These are phyloP conservation scores for Zapornia atra DNA, from an alignment of 2,113 vertebrate genomes.

Conservation along the genomic window DNA sequence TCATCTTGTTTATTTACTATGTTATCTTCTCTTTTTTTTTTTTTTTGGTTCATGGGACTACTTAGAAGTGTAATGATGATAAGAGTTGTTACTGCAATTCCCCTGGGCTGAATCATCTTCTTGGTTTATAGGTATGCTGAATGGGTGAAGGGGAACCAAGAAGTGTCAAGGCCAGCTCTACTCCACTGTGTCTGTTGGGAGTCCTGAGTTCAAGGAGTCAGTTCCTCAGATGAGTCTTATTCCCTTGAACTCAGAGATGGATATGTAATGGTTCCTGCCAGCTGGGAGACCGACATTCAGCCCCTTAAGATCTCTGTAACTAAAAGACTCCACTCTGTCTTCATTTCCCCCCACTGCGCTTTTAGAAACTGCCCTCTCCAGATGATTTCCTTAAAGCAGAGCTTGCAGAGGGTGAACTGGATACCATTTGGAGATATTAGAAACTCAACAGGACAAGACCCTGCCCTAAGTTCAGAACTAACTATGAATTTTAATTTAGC, in stretches of 20 bases:
- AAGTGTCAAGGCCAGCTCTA: not conserved
- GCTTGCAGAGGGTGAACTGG: not conserved
- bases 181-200: not conserved
- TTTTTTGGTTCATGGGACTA: not conserved
- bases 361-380: not conserved
- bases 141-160: not conserved
- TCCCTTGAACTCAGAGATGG: not conserved
- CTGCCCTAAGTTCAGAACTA: not conserved
- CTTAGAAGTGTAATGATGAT: not conserved
- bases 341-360: not conserved
- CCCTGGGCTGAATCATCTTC: not conserved
- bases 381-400: not conserved
- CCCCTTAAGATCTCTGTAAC: not conserved
- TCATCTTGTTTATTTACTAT: not conserved
- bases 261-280: not conserved
- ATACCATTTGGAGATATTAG: not conserved
- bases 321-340: not conserved
- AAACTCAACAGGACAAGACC: not conserved
- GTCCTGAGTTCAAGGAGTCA: not conserved
- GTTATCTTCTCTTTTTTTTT: not conserved
- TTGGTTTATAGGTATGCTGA: not conserved
- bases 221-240: not conserved
- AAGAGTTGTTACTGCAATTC: not conserved
- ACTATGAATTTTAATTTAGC: not conserved
- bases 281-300: not conserved